Conservation (phyloP, 2,888 invertebrate species). For the Alviniconcha strummeri region DNA sequence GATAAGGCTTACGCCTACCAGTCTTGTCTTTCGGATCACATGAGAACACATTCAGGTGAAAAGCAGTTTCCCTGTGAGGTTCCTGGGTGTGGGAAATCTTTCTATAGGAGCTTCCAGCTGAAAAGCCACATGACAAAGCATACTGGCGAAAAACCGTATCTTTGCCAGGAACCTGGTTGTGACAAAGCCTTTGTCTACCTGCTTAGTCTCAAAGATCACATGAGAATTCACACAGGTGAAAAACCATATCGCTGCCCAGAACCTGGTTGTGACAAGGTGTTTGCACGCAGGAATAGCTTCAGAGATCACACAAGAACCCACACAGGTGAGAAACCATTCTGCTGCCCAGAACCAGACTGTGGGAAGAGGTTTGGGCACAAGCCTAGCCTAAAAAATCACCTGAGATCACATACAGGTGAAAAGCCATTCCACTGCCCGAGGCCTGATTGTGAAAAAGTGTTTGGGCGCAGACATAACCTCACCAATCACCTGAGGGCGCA, state of each 20-base stretch:
- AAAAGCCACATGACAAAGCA: no score
- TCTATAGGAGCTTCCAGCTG: no score
- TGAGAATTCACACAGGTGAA: neutral
- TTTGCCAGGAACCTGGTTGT: no score
- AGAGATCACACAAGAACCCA: neutral
- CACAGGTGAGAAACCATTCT: neutral
- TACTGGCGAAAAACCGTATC: no score
- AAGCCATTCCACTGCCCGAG: neutral
- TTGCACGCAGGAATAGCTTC: neutral
- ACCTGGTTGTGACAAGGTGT: neutral
- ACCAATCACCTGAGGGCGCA: neutral
- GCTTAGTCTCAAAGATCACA: neutral
- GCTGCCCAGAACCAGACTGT: neutral
- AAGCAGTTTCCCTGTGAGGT: no score
- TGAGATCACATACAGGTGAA: neutral
- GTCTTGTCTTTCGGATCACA: no score
- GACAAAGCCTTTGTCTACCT: no score
- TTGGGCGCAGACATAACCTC: neutral
- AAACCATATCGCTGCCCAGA: neutral
- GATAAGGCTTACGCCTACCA: no score
- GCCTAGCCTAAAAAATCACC: neutral
- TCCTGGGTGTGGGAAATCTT: no score
- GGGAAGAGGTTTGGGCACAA: neutral
- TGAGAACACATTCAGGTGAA: no score
- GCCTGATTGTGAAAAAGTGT: neutral